Evolutionary conservation across 2,888 invertebrate genomes (phyloP), one percentile per base, ranked within the genome.

Genomic region (Stratiomys singularior): DNA sequence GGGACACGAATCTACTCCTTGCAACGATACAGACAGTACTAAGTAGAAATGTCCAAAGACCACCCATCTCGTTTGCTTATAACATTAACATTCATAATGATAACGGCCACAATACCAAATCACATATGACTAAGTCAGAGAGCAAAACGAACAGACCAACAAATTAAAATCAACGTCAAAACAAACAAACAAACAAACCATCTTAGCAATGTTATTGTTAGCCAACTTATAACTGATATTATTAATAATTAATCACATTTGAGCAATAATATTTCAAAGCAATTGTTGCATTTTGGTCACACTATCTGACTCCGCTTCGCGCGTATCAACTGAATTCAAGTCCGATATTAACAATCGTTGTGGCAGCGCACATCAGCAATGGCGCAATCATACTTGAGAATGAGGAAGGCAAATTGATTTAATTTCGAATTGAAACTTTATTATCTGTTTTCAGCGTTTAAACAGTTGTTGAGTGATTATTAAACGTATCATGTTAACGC

Each of bases 181-280:
- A 69, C 69, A 69, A 69, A 69, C 69, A 37, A n/a, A n/a, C n/a
- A n/a, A n/a, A n/a, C n/a, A n/a, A n/a, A 30, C 37, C 9, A 28
- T 37, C 18, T n/a, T 27, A n/a, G 18, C 66, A n/a, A 30, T 64
- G 64, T 64, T 64, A 64, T 28, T 64, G 28, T 30, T 28, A 64
- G 28, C 30, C 64, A 64, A 28, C 64, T 13, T 28, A 11, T 30
- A 18, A 18, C 18, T n/a, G 30, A 9, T 64, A 28, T 37, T 66
- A 66, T 66, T 66, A 66, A 66, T 37, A 66, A 66, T 66, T 66
- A 66, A 66, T 66, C 37, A 52, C 52, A 66, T 66, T 28, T 25
- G 58, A 58, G 25, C 13, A 63, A 63, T 13, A 44, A 52, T 52
- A 18, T 52, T 52, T 52, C 52, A 18, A 13, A 52, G 52, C 52